Base-by-base conservation (phyloP, 1,140 invertebrate genomes). In the Micrasema longulum region DNA sequence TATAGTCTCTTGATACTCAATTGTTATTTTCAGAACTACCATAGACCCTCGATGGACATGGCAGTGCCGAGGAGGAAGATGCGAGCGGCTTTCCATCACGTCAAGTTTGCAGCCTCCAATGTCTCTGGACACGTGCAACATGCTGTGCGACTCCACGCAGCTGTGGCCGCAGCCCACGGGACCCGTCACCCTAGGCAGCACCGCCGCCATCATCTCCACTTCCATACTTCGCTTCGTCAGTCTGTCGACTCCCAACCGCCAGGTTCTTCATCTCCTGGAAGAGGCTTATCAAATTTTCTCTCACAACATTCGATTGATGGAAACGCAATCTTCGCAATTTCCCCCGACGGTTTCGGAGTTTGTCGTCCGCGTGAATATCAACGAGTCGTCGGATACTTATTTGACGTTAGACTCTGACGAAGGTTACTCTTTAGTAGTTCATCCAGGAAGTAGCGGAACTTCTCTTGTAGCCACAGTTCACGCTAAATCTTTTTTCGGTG, bases 401-500 rank as follows among this genome's bases (percentile, higher is more conserved):
- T 81, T 93, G 47, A 88, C 82, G 14, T 79, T 94, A 26, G 86
- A 89, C 41, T 93, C 90, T 0, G 90, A 93, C 76, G 93, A 95
- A 77, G 90, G 89, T 35, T 95, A 94, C 77, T 88, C 87, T 31
- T 77, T 94, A 5, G 84, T 85, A 1, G 76, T 93, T 1, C 79
- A 80, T 26, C 83, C 87, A 35, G 82, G 85, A 73, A 85, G 83
- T 31, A 84, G 84, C 26, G 81, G 83, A 12, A 81, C 83, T 12
- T 75, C 83, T 1, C 65, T 92, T 0, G 83, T 88, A 4, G 90
- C 87, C 0, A 87, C 86, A 20, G 90, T 95, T 45, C 82, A 78
- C 0, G 91, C 90, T 0, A 87, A 86, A 9, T 91, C 89, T 0
- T 94, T 90, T 79, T 93, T 92, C 76, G 94, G 93, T 0, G 91